Evolutionary conservation across 1,140 invertebrate species (phyloP).

Genomic region (Penaeus chinensis): DNA sequence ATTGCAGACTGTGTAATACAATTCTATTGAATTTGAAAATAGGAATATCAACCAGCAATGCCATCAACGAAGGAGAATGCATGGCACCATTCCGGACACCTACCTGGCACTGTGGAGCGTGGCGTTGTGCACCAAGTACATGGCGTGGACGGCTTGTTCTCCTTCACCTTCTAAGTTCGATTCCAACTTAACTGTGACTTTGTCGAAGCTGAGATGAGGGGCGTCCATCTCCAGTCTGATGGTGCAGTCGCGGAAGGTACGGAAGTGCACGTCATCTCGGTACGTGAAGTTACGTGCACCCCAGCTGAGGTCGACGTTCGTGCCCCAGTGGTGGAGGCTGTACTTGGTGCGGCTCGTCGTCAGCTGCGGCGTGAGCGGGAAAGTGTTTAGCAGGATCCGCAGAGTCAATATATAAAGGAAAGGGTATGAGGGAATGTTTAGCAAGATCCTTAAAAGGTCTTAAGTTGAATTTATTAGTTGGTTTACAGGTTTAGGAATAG

Average conservation of each 20-base stretch:
- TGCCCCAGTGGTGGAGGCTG: constrained; percentile 37
- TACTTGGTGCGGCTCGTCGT: constrained; percentile 32
- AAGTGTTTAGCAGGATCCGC: no score
- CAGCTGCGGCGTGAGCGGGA: neutral
- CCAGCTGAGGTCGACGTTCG: constrained; percentile 39
- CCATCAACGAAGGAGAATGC: no score
- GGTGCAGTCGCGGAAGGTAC: constrained; percentile 14
- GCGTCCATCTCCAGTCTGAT: constrained; percentile 35
- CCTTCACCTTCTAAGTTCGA: neutral
- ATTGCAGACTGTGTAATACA: no score
- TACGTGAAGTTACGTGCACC: constrained; percentile 38
- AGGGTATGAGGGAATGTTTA: no score
- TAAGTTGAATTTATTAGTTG: no score
- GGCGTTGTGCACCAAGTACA: constrained; percentile 7
- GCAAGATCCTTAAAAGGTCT: no score
- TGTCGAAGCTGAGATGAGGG: constrained; percentile 11
- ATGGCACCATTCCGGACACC: neutral
- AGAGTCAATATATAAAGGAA: no score
- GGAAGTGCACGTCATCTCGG: constrained; percentile 43
- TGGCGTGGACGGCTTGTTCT: constrained; percentile 19
- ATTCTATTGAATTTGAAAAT: no score
- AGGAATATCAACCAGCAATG: no score
- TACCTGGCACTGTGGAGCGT: constrained; percentile 48
- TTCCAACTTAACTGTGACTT: constrained; percentile 16
- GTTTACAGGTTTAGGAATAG: no score